Conservation (phyloP, 2,113 vertebrate genomes). For the Eulacestoma nigropectus region DNA sequence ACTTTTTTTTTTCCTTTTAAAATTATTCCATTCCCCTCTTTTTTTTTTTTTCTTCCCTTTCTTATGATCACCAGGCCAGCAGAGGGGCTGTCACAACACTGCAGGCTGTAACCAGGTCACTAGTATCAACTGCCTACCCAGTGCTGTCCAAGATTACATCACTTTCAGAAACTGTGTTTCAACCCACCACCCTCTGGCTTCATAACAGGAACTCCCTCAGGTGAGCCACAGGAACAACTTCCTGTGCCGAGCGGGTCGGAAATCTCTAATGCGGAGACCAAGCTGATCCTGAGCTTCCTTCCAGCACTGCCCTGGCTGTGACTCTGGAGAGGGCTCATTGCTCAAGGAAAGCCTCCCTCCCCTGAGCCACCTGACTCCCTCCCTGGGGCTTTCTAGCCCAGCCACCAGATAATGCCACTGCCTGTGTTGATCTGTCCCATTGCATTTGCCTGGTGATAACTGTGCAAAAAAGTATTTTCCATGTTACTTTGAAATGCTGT, state of each 20-base stretch:
- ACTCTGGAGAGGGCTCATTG: constrained; percentile 17
- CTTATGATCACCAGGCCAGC: constrained; percentile 66
- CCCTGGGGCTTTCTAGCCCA: background rate
- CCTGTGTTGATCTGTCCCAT: background rate
- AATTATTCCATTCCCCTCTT: constrained; percentile 55
- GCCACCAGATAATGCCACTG: background rate
- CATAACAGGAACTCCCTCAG: constrained; percentile 81
- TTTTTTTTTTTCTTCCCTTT: constrained; percentile 49
- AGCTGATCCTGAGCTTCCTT: constrained; percentile 69
- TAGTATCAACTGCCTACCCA: constrained; percentile 62
- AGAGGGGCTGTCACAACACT: constrained; percentile 71
- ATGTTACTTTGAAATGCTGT: background rate
- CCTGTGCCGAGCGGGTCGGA: constrained; percentile 70
- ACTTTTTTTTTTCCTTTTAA: constrained; percentile 64
- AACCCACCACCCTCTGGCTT: constrained; percentile 58
- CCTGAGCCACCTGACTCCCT: background rate
- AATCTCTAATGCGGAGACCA: constrained; percentile 60
- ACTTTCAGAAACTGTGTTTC: constrained; percentile 64
- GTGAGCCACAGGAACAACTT: constrained; percentile 74
- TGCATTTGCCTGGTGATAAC: background rate
- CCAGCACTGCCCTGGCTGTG: constrained; percentile 64
- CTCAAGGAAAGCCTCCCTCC: constrained; percentile 47
- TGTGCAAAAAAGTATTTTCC: background rate
- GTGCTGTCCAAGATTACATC: constrained; percentile 70
- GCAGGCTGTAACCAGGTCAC: constrained; percentile 72